Evolutionary conservation across 2,113 vertebrate genomes (phyloP).

Genomic region (Rhabdomys dilectus): DNA sequence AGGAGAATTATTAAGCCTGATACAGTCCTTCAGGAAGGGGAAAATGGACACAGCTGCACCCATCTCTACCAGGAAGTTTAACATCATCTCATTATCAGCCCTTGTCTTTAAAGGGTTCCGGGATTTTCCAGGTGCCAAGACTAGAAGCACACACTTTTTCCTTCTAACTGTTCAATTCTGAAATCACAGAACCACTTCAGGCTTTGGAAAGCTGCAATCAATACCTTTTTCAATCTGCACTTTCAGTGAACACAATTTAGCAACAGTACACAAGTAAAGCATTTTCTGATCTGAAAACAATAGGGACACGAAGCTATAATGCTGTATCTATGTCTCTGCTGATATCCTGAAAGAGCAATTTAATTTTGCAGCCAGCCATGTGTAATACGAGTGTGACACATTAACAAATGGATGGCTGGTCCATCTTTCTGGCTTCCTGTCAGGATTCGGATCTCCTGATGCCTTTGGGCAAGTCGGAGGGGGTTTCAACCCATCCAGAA

Average conservation of each 20-base stretch:
- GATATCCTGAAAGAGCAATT: conserved; percentile 74
- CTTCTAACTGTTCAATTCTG: conserved; percentile 35
- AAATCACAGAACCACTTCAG: conserved; percentile 66
- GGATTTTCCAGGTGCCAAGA: conserved; percentile 44
- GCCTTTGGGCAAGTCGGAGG: conserved; percentile 33
- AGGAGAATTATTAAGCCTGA: conserved; percentile 25
- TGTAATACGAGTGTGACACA: conserved; percentile 71
- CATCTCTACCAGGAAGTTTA: conserved; percentile 49
- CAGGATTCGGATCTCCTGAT: conserved; percentile 72
- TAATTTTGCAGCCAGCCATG: conserved; percentile 77
- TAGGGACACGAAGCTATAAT: conserved; percentile 71
- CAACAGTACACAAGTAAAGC: conserved; percentile 66
- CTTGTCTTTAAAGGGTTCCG: conserved; percentile 64
- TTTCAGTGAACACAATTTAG: conserved; percentile 74
- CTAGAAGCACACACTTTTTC: conserved; percentile 55
- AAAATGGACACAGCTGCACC: conserved; percentile 23
- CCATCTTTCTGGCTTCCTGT: conserved; percentile 65
- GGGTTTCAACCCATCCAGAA: conserved; percentile 64
- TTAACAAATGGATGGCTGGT: conserved; percentile 80
- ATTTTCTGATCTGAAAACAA: conserved; percentile 75
- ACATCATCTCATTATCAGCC: conserved; percentile 53
- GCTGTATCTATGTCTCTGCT: conserved; percentile 72
- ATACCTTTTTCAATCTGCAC: conserved; percentile 75
- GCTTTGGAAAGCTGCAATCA: conserved; percentile 64
- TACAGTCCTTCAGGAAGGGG: background rate